phyloP scores from a whole-genome alignment of 2,888 invertebrate genomes.

The Alentia gelatinosa region DNA sequence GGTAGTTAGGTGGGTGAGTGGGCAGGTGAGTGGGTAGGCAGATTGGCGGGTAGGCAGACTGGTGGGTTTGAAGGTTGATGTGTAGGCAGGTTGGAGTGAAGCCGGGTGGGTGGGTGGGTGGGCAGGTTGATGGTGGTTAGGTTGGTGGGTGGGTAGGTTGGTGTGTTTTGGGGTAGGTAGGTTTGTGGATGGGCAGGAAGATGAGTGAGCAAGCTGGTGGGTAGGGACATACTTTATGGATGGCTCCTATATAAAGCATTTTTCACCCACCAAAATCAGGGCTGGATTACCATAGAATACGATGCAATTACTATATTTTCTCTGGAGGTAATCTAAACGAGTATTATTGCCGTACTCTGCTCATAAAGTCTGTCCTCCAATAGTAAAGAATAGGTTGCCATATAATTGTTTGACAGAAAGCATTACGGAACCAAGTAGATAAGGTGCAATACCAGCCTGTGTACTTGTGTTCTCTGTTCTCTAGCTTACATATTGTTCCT shows the following conservation, averaged over 20 bases:
- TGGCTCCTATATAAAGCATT: neutral
- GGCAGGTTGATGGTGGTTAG: neutral
- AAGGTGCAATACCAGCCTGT: too few species aligned
- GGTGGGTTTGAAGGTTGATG: neutral
- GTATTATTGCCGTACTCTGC: neutral
- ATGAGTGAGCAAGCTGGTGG: neutral
- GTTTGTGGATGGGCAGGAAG: neutral
- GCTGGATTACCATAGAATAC: neutral
- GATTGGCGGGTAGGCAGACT: neutral
- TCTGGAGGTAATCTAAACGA: too few species aligned
- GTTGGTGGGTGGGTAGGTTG: neutral
- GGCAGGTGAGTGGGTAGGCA: neutral
- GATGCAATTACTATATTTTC: neutral
- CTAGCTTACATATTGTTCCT: too few species aligned
- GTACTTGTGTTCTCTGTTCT: too few species aligned
- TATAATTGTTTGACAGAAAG: too few species aligned
- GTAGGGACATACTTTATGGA: neutral
- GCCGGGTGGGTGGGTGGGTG: neutral
- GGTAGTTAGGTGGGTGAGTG: neutral
- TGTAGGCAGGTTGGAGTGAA: too few species aligned
- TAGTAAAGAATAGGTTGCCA: neutral
- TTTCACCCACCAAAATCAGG: neutral
- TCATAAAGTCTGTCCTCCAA: neutral
- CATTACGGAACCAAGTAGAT: too few species aligned
- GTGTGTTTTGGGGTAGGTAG: neutral